phyloP scores from a whole-genome alignment of 2,888 invertebrate genomes.

The Drosophila rellima region DNA sequence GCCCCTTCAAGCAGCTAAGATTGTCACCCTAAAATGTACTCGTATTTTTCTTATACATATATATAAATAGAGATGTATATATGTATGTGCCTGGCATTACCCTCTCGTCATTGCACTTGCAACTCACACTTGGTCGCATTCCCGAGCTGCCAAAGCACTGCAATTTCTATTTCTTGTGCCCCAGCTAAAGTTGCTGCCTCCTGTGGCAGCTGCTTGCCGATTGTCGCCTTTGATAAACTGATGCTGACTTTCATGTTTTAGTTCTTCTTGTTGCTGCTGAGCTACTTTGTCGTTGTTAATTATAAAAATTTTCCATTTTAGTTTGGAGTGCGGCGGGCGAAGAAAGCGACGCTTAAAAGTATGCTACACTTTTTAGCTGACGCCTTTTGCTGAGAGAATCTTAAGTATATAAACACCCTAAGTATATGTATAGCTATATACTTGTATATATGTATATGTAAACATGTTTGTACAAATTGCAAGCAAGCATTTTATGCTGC shows the following conservation, averaged over 20 bases:
- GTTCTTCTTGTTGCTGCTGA: constrained; percentile 42
- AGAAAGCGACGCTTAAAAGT: constrained; percentile 70
- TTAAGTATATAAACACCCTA: no score
- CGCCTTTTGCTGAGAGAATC: constrained; percentile 66
- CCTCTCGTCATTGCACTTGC: constrained; percentile 48
- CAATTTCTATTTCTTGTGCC: constrained; percentile 58
- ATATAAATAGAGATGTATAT: constrained; percentile 23
- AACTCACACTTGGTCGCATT: constrained; percentile 37
- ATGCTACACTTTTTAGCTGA: constrained; percentile 71
- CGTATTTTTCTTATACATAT: no score
- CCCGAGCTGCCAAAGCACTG: constrained; percentile 39
- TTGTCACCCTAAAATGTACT: constrained; percentile 63
- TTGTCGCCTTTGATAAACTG: constrained; percentile 77
- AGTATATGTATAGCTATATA: constrained; percentile 24
- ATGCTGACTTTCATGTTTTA: constrained; percentile 49
- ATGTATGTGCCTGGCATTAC: constrained; percentile 42
- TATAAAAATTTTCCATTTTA: constrained; percentile 72
- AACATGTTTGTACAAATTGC: constrained; percentile 74
- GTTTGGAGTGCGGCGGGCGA: constrained; percentile 17
- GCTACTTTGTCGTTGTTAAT: constrained; percentile 80
- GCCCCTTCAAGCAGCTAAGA: constrained; percentile 5
- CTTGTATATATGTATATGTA: constrained; percentile 38
- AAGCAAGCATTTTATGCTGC: constrained; percentile 74
- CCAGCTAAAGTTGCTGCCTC: constrained; percentile 34
- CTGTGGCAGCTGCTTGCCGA: constrained; percentile 42